Percentiles rank a stretch among this genome's conserved stretches.
Evolutionary conservation across 2,888 invertebrate genomes (phyloP).

Genomic region (Cheilosia grossa): DNA sequence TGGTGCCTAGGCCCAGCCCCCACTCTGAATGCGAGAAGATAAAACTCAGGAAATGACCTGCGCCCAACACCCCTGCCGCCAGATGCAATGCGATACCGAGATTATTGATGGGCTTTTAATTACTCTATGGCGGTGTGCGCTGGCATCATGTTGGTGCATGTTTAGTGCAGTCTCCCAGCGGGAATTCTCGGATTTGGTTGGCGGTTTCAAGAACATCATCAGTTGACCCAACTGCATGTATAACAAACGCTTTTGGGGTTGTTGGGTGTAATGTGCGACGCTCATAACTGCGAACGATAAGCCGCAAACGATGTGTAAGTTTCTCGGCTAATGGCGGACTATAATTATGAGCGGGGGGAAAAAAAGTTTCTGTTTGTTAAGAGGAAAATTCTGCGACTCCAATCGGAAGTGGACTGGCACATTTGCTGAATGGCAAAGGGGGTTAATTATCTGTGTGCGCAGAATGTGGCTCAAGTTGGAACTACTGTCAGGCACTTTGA

Average conservation of each 20-base stretch:
- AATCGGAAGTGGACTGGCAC: slow-evolving; percentile 37
- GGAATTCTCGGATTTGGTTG: slow-evolving; percentile 69
- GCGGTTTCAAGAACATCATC: slow-evolving; percentile 69
- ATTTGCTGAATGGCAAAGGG: background rate
- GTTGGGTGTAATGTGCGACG: slow-evolving; percentile 50
- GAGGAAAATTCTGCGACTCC: slow-evolving; percentile 48
- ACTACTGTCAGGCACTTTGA: no score
- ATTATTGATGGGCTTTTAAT: slow-evolving; percentile 75
- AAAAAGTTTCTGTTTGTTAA: slow-evolving; percentile 55
- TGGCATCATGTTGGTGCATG: slow-evolving; percentile 47
- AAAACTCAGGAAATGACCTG: slow-evolving; percentile 75
- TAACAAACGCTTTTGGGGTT: slow-evolving; percentile 32
- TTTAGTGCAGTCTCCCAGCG: slow-evolving; percentile 61
- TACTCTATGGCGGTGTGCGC: slow-evolving; percentile 39
- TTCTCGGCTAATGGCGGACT: slow-evolving; percentile 51
- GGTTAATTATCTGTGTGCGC: background rate
- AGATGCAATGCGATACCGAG: slow-evolving; percentile 74
- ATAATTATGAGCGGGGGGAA: slow-evolving; percentile 52
- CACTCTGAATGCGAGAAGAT: slow-evolving; percentile 68
- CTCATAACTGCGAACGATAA: slow-evolving; percentile 71
- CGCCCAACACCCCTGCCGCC: slow-evolving; percentile 69
- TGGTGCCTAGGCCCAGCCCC: slow-evolving; percentile 35
- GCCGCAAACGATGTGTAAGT: slow-evolving; percentile 73
- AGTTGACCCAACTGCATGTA: slow-evolving; percentile 42
- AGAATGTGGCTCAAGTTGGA: no score